A percentile compares a stretch with the other conserved stretches of the same genome.
phyloP scores from a whole-genome alignment of 35 echinoderm and acorn worm species.

The Acanthaster planci region DNA sequence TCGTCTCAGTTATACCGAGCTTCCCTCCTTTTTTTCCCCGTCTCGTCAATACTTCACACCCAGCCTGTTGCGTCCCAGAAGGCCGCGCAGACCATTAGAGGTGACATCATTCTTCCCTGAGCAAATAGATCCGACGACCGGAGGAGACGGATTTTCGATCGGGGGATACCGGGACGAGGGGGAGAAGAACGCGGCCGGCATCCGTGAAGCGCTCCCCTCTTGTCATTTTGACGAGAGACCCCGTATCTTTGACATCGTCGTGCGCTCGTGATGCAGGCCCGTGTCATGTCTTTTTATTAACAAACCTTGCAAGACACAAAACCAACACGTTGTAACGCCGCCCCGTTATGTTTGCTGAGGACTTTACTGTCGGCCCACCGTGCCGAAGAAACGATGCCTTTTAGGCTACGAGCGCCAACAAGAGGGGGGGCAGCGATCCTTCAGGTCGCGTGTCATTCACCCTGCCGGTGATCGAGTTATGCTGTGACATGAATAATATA shows the following conservation, averaged over 20 bases:
- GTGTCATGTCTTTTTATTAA: not conserved
- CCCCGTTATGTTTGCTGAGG: not conserved
- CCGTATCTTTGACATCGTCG: not conserved
- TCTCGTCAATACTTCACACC: slow-evolving; percentile 17
- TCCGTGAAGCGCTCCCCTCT: not conserved
- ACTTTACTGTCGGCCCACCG: not conserved
- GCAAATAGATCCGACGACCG: slow-evolving; percentile 19
- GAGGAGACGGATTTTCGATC: slow-evolving; percentile 28
- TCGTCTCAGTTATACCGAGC: not conserved
- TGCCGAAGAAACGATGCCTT: not conserved
- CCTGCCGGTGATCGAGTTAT: too few relatives aligned
- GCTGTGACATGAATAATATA: too few relatives aligned
- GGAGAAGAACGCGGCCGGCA: not conserved
- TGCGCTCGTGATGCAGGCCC: not conserved
- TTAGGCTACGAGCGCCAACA: too few relatives aligned
- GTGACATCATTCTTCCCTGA: slow-evolving; percentile 25
- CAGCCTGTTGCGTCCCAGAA: slow-evolving; percentile 24
- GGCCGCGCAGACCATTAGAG: slow-evolving; percentile 25
- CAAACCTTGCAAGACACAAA: slow-evolving; percentile 9
- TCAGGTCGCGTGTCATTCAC: too few relatives aligned
- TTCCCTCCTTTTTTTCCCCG: not conserved
- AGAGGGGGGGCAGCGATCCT: too few relatives aligned
- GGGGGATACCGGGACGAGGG: not conserved
- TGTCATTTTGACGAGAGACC: not conserved
- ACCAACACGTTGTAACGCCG: not conserved